A percentile compares a stretch with the other conserved stretches of the same genome.
These are phyloP conservation scores for Caiman crocodilus DNA, from an alignment of 2,797 vertebrate genomes.

Conservation along the genomic window DNA sequence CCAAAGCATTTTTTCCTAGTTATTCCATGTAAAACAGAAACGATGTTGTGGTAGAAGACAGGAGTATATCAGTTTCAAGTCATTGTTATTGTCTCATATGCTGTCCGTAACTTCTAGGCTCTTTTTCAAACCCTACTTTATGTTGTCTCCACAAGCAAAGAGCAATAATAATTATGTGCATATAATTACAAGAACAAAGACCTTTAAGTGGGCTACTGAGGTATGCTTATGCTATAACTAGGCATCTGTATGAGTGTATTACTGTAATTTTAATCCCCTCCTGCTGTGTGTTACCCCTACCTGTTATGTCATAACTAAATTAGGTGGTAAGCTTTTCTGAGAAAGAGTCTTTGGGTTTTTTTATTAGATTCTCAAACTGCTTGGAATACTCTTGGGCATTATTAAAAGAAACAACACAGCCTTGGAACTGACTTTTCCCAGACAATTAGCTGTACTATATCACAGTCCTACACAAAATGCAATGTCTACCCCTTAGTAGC, in stretches of 20 bases:
- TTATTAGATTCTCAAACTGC: neutral
- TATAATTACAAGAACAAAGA: neutral
- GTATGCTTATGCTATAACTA: neutral
- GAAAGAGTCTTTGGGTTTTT: neutral
- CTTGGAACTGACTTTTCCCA: neutral
- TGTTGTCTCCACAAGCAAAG: neutral
- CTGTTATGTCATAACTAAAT: neutral
- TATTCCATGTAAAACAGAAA: neutral
- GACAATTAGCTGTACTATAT: neutral
- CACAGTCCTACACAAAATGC: neutral
- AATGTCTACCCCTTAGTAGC: neutral
- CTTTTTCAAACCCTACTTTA: neutral
- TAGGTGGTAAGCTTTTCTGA: neutral
- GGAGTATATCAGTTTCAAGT: neutral
- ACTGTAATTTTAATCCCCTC: neutral
- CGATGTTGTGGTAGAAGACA: neutral
- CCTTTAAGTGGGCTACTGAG: neutral
- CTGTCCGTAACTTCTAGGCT: neutral
- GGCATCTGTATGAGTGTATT: neutral
- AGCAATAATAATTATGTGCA: neutral
- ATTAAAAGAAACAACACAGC: neutral
- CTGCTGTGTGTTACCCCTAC: neutral
- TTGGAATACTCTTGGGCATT: neutral
- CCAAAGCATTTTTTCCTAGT: constrained; percentile 8
- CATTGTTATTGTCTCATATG: neutral